Evolutionary conservation across 2,888 invertebrate species (phyloP), one percentile per base, ranked within the genome.

Genomic region (Lypha dubia): DNA sequence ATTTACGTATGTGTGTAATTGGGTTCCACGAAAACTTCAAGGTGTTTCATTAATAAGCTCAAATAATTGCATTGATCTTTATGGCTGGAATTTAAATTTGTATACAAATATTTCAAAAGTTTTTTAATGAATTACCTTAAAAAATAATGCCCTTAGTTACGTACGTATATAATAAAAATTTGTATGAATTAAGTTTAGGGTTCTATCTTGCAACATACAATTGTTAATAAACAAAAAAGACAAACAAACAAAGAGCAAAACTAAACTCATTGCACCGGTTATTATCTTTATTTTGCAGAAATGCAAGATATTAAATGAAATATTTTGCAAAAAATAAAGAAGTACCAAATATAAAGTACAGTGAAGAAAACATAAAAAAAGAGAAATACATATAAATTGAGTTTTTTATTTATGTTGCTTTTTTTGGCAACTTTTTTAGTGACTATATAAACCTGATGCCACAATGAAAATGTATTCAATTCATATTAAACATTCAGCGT

Each of bases 371-470:
- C 28, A 41, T 15, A 38, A 63, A 32, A 51, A 62, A 35, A 32
- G 17, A 28, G 17, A 63, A 28, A 46, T n/a, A 76, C 38, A 53
- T 51, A 22, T 32, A 15, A 73, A 11, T 51, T n/a, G n/a, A n/a
- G 20, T 17, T n/a, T 35, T 63, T 79, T 51, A 63, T 71, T 38
- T 38, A 11, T 11, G 46, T 20, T 62, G 41, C 22, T 71, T 35
- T 70, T 28, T 62, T 53, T n/a, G 49, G 28, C 38, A 77, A 77
- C 62, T 70, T 79, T 63, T 71, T 79, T 53, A n/a, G 60, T 70
- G 60, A 32, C 68, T 79, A 73, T 79, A 79, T 51, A 79, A 79
- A 63, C 65, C 9, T 65, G 17, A 71, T 38, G 8, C 38, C 65
- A 49, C 3, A 63, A 71, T 32, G 63, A 41, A 65, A 51, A 73